Evolutionary conservation across 2,797 vertebrate species (phyloP).

Genomic region (Rhynchonycteris naso): DNA sequence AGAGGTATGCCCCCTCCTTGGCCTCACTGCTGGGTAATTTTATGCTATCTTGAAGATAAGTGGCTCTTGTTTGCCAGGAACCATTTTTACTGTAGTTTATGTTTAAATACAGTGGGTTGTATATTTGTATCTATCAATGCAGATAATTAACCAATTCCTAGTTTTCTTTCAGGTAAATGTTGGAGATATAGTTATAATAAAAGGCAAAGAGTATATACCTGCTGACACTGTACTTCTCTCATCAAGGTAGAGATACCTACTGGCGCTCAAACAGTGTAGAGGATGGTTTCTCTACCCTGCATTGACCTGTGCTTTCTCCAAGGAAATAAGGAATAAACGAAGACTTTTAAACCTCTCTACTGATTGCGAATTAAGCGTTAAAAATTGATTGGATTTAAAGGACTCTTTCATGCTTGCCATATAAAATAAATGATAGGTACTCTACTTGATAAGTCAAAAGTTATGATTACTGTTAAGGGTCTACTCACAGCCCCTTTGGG

Average conservation of each 20-base stretch:
- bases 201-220: slow-evolving; percentile 97
- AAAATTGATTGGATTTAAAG: slow-evolving; percentile 60
- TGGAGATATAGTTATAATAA: slow-evolving; percentile 99
- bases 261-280: slow-evolving; percentile 89
- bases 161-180: slow-evolving; percentile 98
- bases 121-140: slow-evolving; percentile 78
- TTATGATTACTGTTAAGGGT: slow-evolving; percentile 33
- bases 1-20: background rate
- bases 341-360: slow-evolving; percentile 77
- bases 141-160: slow-evolving; percentile 91
- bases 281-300: slow-evolving; percentile 88
- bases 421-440: slow-evolving; percentile 60
- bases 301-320: slow-evolving; percentile 87
- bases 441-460: slow-evolving; percentile 33
- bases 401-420: slow-evolving; percentile 59
- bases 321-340: slow-evolving; percentile 93
- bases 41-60: slow-evolving; percentile 57
- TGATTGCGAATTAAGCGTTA: slow-evolving; percentile 59
- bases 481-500: background rate
- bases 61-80: slow-evolving; percentile 63
- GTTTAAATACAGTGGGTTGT: slow-evolving; percentile 76
- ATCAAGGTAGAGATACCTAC: slow-evolving; percentile 95
- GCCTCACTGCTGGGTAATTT: slow-evolving; percentile 33
- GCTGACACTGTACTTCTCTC: slow-evolving; percentile 97
- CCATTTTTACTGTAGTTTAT: slow-evolving; percentile 71